phyloP scores from a whole-genome alignment of 2,888 invertebrate species.

The Steinernema scapterisci region DNA sequence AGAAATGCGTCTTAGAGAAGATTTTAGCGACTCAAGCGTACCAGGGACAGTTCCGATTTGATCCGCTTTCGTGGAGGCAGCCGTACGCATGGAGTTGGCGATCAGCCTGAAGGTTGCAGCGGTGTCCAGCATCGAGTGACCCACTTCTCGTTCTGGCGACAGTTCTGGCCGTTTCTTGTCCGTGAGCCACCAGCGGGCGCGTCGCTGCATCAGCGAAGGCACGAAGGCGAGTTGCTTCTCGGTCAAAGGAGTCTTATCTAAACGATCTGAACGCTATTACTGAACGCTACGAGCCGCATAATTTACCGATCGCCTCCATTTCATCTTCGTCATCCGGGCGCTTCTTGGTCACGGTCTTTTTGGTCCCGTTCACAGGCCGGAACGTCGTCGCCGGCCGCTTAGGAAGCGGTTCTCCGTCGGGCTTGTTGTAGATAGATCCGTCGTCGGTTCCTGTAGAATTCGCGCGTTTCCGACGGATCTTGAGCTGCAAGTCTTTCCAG shows the following conservation, averaged over 20 bases:
- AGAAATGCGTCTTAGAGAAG: conserved; percentile 6
- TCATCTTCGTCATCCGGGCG: not conserved
- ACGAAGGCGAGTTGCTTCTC: conserved; percentile 44
- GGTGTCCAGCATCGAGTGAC: conserved; percentile 40
- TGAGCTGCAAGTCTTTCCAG: conserved; percentile 44
- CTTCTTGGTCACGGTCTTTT: conserved; percentile 15
- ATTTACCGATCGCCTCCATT: not conserved
- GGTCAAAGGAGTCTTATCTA: conserved; percentile 36
- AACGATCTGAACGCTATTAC: not conserved
- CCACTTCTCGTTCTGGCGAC: conserved; percentile 49
- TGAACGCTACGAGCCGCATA: not conserved
- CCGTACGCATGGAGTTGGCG: conserved; percentile 46
- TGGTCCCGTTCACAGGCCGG: conserved; percentile 9
- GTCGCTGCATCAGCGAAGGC: conserved; percentile 54
- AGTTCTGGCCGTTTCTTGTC: conserved; percentile 54
- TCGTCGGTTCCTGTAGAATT: conserved; percentile 27
- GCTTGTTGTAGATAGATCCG: conserved; percentile 3
- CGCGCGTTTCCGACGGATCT: conserved; percentile 15
- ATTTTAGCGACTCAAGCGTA: not conserved
- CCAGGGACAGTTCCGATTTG: conserved; percentile 55
- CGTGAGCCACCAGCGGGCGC: conserved; percentile 61
- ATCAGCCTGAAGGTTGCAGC: conserved; percentile 58
- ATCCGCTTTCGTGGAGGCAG: conserved; percentile 49
- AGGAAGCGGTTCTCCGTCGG: not conserved
- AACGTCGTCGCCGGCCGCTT: conserved; percentile 20